A percentile compares a stretch with the other conserved stretches of the same genome.
Conservation (phyloP, 2,797 vertebrate genomes). For the Pseudocheirus occidentalis region DNA sequence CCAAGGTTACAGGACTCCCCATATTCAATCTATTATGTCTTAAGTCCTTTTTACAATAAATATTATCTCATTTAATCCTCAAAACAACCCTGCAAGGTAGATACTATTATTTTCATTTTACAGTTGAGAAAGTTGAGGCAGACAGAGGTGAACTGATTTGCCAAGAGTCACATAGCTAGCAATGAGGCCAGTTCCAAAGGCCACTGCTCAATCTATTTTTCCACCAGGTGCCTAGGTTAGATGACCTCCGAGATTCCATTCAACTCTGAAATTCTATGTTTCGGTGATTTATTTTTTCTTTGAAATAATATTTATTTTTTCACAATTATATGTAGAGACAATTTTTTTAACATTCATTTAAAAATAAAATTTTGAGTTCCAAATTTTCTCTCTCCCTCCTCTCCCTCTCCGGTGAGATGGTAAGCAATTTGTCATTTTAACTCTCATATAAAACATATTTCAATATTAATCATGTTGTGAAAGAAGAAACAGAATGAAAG, state of each 20-base stretch:
- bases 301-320: not conserved
- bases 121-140: not conserved
- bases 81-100: not conserved
- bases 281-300: not conserved
- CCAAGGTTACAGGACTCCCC: not conserved
- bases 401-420: not conserved
- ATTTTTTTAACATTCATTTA: not conserved
- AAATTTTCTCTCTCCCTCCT: not conserved
- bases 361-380: not conserved
- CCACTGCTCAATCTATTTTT: not conserved
- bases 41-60: not conserved
- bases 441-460: not conserved
- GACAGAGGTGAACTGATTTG: not conserved
- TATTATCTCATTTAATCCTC: not conserved
- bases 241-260: not conserved
- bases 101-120: not conserved
- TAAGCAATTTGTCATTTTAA: not conserved
- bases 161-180: not conserved
- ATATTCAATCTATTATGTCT: not conserved
- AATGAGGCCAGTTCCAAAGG: not conserved
- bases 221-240: not conserved
- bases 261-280: not conserved
- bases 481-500: not conserved
- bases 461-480: not conserved
- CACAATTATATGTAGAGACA: not conserved